Evolutionary conservation across 2,888 invertebrate genomes (phyloP).

Genomic region (Lamproptera curius): DNA sequence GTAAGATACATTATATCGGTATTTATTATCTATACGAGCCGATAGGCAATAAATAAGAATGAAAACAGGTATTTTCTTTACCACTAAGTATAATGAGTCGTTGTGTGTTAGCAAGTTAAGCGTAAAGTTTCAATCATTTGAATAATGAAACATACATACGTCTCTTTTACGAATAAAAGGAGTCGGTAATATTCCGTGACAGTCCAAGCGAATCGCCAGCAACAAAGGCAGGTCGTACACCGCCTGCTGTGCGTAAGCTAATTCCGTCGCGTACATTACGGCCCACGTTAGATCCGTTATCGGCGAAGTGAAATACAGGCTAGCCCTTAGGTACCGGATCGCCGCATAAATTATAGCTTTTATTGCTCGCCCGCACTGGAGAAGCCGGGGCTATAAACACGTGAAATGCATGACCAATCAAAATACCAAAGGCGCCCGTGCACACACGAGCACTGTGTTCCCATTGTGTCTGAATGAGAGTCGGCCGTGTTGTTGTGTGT

Average conservation of each 20-base stretch:
- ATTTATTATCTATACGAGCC: no score
- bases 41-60: no score
- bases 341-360: conserved; percentile 66
- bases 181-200: no score
- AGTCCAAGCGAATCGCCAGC: not conserved
- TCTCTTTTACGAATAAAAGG: no score
- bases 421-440: conserved; percentile 73
- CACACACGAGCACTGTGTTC: conserved; percentile 23
- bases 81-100: no score
- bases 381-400: conserved; percentile 66
- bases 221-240: not conserved
- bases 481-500: conserved; percentile 33
- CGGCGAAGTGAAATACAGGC: conserved; percentile 40
- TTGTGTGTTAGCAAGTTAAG: no score
- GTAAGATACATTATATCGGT: no score
- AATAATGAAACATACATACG: no score
- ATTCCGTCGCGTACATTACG: conserved; percentile 12
- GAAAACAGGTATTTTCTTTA: no score
- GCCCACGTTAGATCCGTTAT: conserved; percentile 19
- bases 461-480: conserved; percentile 24
- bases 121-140: no score
- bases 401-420: conserved; percentile 79
- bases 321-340: conserved; percentile 47
- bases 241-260: conserved; percentile 6
- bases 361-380: conserved; percentile 60